Base-by-base conservation (phyloP, 2,113 vertebrate genomes). In the Coptodon rendalli region DNA sequence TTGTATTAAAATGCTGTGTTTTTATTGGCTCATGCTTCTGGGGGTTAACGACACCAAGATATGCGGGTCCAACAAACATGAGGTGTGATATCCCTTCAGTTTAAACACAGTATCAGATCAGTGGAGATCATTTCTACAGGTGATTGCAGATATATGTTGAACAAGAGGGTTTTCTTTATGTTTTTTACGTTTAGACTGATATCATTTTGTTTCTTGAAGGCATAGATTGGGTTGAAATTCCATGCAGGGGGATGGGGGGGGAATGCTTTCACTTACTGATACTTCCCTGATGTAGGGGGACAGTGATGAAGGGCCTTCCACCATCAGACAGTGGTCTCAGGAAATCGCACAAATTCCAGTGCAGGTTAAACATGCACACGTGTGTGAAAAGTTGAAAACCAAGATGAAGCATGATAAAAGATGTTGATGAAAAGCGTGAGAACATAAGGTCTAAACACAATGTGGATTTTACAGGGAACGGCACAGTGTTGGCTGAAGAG, bases 221-320 rank as follows among this genome's bases (percentile, higher is more conserved):
- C 86, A 84, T 91, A 83, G 93, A 90, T 94, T 93, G 94, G 95
- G 91, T 87, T 38, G 90, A 91, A 96, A 94, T 81, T 86, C 61
- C 17, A 71, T 89, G 92, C 93, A 90, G 31, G 61, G 17, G 31
- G 61, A 5, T n/a, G 3, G n/a, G 57, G 13, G 24, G 17, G 19
- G 10, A 2, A 92, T 94, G 95, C 92, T 94, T 93, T 95, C 92
- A 89, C 84, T 34, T 82, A 68, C 82, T 66, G 86, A 61, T 88
- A 27, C 86, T 79, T 88, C 48, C 86, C 87, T 89, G 57, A 85
- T 91, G 84, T 16, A 36, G 83, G 81, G 88, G 85, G 82, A 45
- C 86, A 48, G 54, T 22, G 34, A 31, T 61, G 9, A 52, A 80
- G 61, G 31, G 17, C 31, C 13, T 36, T 68, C 66, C 53, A 24